Evolutionary conservation across 2,888 invertebrate genomes (phyloP), one percentile per base, ranked within the genome.

Genomic region (Amorpha juglandis): DNA sequence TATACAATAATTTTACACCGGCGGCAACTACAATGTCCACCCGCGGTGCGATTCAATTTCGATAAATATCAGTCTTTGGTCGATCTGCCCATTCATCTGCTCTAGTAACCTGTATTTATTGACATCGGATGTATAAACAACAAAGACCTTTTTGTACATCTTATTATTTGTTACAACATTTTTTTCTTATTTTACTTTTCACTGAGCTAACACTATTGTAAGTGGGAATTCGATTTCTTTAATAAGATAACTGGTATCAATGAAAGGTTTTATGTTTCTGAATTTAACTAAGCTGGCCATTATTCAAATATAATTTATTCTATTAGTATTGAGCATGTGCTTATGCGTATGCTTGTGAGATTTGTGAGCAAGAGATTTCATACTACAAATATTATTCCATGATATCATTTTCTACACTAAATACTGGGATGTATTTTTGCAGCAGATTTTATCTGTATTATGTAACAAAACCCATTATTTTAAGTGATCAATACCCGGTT

Each of bases 1-100:
- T 51, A 19, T 38, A 50, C 51, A 38, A 51, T 33, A 12, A 51
- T 50, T 50, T 63, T 63, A 63, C 63, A 51, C 63, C 35, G 63
- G 33, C 51, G 35, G 51, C 38, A 51, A 35, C 82, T 80, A 86
- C 82, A 82, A 81, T 80, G 81, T 80, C 71, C 85, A 86, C 90
- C 87, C 82, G 89, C 88, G 85, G 89, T 70, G 87, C 85, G 85
- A 87, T 89, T 83, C 83, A 88, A 89, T 87, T 90, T 87, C 79
- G 89, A 90, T 91, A 86, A 83, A 78, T 83, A 87, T 86, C 84
- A 79, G 80, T 82, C 83, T 79, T 77, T 78, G 71, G 69, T 75
- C 69, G 75, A 83, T 83, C 84, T 78, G 74, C 77, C 75, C 73
- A 79, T 75, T 78, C 79, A 88, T 86, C 82, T 88, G 87, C 72